Evolutionary conservation across 2,113 vertebrate genomes (phyloP), one percentile per base, ranked within the genome.

Genomic region (Cyanocitta stelleri): DNA sequence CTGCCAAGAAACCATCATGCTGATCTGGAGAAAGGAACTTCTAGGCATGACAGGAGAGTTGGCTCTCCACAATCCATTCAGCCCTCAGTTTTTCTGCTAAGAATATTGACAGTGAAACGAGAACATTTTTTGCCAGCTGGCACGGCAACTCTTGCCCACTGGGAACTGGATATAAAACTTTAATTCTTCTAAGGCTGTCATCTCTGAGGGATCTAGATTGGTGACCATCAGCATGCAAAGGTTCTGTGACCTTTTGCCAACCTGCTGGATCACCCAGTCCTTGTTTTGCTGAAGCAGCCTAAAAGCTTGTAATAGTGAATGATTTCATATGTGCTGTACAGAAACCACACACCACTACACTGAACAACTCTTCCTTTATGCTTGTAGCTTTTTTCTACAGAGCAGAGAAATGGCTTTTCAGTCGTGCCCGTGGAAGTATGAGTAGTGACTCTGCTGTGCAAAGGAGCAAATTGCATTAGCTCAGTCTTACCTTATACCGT

Each of bases 401-500:
- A 75, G 27, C 43, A 80, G 41, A 79, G 21, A 27, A 85, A 43
- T 26, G 29, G 16, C 69, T 89, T 87, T 87, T 90, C 73, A 83
- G 39, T 41, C 64, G 14, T 20, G 13, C 4, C 72, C 13, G 0
- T 72, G 52, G 52, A 80, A 63, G 48, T 52, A 52, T 6, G 24
- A 80, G 27, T 16, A 29, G 23, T 41, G 67, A 67, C 37, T 93
- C 23, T 30, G n/a, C 72, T 23, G 32, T n/a, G 56, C 52, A 61
- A 69, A 74, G 59, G 41, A 71, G 51, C 23, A 62, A 43, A 19
- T 4, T 11, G 8, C 9, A 16, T 79, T 39, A 21, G 51, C 33
- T 68, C n/a, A 41, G 54, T 64, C 96, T 97, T 96, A 99, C 99
- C 98, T 99, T 99, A 81, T 99, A 99, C 44, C 98, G 97, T 41